These are phyloP conservation scores for Spea multiplicata DNA, from an alignment of 2,113 vertebrate species.

Conservation along the genomic window DNA sequence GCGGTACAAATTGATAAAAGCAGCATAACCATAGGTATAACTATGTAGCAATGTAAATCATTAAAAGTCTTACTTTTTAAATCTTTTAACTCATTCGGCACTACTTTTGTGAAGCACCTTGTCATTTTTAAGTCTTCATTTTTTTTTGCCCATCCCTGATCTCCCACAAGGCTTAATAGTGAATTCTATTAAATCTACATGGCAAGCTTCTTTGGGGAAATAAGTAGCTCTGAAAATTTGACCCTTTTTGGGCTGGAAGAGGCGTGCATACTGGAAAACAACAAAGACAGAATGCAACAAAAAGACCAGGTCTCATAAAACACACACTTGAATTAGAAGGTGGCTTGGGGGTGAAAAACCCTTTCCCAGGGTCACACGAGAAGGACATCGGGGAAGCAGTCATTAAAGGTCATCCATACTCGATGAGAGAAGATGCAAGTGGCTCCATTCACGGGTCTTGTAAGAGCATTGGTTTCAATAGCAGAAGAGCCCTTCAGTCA, in stretches of 20 bases:
- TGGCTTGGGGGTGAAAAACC: background rate
- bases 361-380: slow-evolving; percentile 14
- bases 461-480: slow-evolving; percentile 12
- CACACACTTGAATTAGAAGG: background rate
- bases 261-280: slow-evolving; percentile 45
- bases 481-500: slow-evolving; percentile 11
- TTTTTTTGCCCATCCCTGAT: too few species aligned
- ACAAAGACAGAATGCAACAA: slow-evolving; percentile 28
- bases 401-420: background rate
- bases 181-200: too few species aligned
- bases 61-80: too few species aligned
- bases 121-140: too few species aligned
- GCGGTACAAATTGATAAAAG: too few species aligned
- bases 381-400: background rate
- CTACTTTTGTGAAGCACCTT: too few species aligned
- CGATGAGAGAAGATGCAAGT: slow-evolving; percentile 1
- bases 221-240: background rate
- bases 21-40: too few species aligned
- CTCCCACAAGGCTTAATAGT: too few species aligned
- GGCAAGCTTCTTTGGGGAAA: background rate
- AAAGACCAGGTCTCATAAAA: background rate
- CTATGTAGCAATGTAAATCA: too few species aligned
- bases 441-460: background rate
- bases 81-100: too few species aligned
- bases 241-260: background rate